A percentile compares a stretch with the other conserved stretches of the same genome.
phyloP scores from a whole-genome alignment of 2,113 vertebrate species.

The Burhinus bistriatus region DNA sequence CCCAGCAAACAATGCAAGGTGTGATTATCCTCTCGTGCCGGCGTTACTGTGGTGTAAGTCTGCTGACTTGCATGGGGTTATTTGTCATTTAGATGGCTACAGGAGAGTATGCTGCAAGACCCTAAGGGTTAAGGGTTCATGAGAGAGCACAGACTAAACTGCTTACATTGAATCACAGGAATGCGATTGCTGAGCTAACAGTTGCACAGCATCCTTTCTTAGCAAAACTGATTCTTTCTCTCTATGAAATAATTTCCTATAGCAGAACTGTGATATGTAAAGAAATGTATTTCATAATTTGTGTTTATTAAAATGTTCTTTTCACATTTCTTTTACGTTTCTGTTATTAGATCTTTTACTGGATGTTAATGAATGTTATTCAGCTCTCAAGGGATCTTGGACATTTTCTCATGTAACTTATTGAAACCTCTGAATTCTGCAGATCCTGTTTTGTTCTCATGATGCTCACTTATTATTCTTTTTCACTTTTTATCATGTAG shows the following conservation, averaged over 20 bases:
- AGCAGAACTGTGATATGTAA: slow-evolving; percentile 7
- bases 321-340: slow-evolving; percentile 38
- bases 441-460: slow-evolving; percentile 16
- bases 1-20: background rate
- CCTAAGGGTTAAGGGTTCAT: background rate
- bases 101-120: background rate
- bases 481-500: slow-evolving; percentile 53
- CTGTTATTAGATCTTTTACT: slow-evolving; percentile 19
- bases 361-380: slow-evolving; percentile 7
- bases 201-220: background rate
- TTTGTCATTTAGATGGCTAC: background rate
- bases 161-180: background rate
- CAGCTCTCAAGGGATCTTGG: slow-evolving; percentile 9
- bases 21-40: background rate
- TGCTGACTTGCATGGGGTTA: background rate
- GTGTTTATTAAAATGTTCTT: slow-evolving; percentile 56
- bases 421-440: slow-evolving; percentile 6
- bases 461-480: background rate
- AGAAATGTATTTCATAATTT: slow-evolving; percentile 43
- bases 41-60: background rate
- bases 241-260: background rate
- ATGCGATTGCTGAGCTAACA: background rate
- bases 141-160: background rate
- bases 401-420: slow-evolving; percentile 27
- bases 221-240: background rate